phyloP scores from a whole-genome alignment of 2,797 vertebrate species.

The Enteromius paludinosus region DNA sequence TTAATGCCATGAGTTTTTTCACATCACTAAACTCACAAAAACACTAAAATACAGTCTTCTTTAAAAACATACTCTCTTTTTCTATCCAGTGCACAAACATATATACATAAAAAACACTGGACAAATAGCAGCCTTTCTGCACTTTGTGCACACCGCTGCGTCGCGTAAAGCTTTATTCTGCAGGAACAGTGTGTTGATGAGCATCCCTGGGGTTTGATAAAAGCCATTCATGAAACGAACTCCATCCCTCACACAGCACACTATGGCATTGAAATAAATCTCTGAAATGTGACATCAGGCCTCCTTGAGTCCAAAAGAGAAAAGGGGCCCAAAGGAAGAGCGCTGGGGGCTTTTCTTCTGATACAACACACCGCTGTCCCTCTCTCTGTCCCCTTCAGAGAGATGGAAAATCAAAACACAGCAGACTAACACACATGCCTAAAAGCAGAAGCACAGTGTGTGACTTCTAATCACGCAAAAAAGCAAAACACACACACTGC shows the following conservation, averaged over 20 bases:
- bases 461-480: slow-evolving; percentile 17
- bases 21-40: not conserved
- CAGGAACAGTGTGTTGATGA: slow-evolving; percentile 22
- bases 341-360: slow-evolving; percentile 23
- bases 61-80: not conserved
- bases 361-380: slow-evolving; percentile 3
- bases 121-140: slow-evolving; percentile 6
- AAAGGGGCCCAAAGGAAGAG: slow-evolving; percentile 3
- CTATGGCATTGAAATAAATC: slow-evolving; percentile 19
- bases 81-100: not conserved
- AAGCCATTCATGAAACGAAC: slow-evolving; percentile 25
- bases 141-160: not conserved
- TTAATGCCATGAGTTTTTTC: not conserved
- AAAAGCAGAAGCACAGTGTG: slow-evolving; percentile 5
- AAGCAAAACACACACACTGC: not conserved
- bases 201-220: slow-evolving; percentile 22
- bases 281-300: slow-evolving; percentile 40
- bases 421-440: not conserved
- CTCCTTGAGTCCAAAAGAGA: slow-evolving; percentile 13
- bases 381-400: not conserved
- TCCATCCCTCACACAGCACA: slow-evolving; percentile 3
- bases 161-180: not conserved
- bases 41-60: not conserved
- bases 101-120: not conserved
- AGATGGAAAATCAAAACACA: slow-evolving; percentile 19